Conservation (phyloP, 1,140 invertebrate genomes). For the Trissolcus basalis region DNA sequence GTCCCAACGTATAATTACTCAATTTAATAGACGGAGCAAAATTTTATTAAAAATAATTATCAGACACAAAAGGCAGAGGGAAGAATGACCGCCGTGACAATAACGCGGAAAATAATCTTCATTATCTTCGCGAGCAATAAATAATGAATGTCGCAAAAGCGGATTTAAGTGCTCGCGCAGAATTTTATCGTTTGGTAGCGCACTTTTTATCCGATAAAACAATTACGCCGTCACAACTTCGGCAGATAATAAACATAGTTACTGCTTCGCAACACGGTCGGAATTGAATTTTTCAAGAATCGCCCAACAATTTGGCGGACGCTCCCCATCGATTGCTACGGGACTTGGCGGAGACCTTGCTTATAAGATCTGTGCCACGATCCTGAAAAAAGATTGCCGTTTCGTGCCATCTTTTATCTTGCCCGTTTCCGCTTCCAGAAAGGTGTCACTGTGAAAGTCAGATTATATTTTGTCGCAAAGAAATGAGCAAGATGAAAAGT, state of each 20-base stretch:
- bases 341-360: slow-evolving; percentile 18
- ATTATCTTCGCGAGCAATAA: slow-evolving; percentile 21
- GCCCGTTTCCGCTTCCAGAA: no score
- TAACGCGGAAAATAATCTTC: neutral
- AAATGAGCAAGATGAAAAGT: no score
- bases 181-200: slow-evolving; percentile 7
- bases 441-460: no score
- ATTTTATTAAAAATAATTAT: no score
- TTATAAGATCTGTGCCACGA: slow-evolving; percentile 67
- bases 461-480: no score
- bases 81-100: no score
- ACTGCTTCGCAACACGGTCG: slow-evolving; percentile 13
- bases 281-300: slow-evolving; percentile 41
- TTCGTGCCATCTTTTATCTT: no score
- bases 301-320: slow-evolving; percentile 18
- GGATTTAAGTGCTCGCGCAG: slow-evolving; percentile 3
- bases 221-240: slow-evolving; percentile 33
- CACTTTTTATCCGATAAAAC: slow-evolving; percentile 34
- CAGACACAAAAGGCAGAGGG: no score
- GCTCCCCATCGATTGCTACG: slow-evolving; percentile 51
- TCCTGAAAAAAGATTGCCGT: slow-evolving; percentile 15
- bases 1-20: no score
- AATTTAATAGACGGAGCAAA: no score
- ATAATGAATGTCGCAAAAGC: slow-evolving; percentile 10
- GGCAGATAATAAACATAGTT: slow-evolving; percentile 23